phyloP scores from a whole-genome alignment of 2,113 vertebrate species.

The Circaetus gallicus region DNA sequence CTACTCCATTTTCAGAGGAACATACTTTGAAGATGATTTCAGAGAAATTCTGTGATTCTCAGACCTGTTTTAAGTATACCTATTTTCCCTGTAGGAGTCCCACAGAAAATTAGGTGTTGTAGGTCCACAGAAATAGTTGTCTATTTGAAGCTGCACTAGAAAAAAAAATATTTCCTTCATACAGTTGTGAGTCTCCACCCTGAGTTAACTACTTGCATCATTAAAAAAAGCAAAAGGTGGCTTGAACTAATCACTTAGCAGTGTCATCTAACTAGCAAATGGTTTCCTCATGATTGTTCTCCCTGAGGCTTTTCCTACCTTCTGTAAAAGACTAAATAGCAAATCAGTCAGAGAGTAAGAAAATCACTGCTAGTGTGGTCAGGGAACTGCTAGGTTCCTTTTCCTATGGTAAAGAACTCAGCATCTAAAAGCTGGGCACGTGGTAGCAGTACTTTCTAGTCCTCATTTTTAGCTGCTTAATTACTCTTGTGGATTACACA shows the following conservation, averaged over 20 bases:
- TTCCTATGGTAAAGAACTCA: background rate
- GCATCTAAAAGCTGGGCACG: background rate
- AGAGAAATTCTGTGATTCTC: background rate
- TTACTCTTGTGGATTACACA: background rate
- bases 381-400: background rate
- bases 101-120: background rate
- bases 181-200: background rate
- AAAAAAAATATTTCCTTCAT: background rate
- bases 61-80: background rate
- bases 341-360: background rate
- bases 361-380: background rate
- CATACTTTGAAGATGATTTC: background rate
- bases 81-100: background rate
- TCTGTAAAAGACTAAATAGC: background rate
- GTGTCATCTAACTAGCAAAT: background rate
- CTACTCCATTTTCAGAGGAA: background rate
- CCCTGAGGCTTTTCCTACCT: background rate
- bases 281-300: background rate
- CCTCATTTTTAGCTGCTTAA: background rate
- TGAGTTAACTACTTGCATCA: background rate
- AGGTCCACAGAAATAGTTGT: background rate
- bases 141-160: background rate
- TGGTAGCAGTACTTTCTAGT: background rate
- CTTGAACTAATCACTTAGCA: background rate
- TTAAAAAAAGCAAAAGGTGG: background rate